Evolutionary conservation across 2,113 vertebrate species (phyloP), one percentile per base, ranked within the genome.

Genomic region (Crotalus helleri): DNA sequence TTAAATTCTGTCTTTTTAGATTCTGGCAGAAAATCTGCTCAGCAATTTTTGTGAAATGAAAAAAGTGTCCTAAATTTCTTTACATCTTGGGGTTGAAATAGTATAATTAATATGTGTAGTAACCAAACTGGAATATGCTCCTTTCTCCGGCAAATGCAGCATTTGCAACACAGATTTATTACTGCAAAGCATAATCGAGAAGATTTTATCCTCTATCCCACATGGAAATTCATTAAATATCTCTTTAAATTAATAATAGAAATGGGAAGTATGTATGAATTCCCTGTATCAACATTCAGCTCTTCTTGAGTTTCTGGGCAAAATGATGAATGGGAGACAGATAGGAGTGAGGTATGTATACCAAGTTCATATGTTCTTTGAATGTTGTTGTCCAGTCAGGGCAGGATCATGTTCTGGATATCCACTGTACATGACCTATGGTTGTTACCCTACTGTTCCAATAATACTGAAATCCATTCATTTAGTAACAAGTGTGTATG

Each of bases 91-190:
- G 96, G 96, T 89, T 96, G 96, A 96, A 97, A 97, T 94, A 94
- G 93, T 95, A 96, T 91, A 95, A 93, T 95, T 93, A 97, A 97
- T 97, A 97, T 97, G 97, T 97, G 97, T 81, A 96, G 93, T 95
- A 97, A 95, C 93, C 93, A 94, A 97, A 96, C 64, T 89, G n/a
- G 29, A 26, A 26, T 17, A 85, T 53, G 54, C 61, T 13, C 7
- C 9, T 85, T 59, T 19, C 39, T 46, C 4, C 9, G 49, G 13
- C 44, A 85, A 55, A 39, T 90, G 39, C 19, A 59, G 61, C 6
- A 57, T 17, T 13, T 13, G 17, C 58, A 81, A 81, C 54, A 92
- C 44, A 88, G 59, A 92, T 53, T 53, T 29, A 46, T 53, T 81
- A 26, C 55, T 17, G 29, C 17, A 17, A 2, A 15, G 5, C 1